Evolutionary conservation across 30 jellyfish, hydroid and myxozoan genomes (phyloP), one percentile per base, ranked within the genome.

Genomic region (Nemopilema nomurai): DNA sequence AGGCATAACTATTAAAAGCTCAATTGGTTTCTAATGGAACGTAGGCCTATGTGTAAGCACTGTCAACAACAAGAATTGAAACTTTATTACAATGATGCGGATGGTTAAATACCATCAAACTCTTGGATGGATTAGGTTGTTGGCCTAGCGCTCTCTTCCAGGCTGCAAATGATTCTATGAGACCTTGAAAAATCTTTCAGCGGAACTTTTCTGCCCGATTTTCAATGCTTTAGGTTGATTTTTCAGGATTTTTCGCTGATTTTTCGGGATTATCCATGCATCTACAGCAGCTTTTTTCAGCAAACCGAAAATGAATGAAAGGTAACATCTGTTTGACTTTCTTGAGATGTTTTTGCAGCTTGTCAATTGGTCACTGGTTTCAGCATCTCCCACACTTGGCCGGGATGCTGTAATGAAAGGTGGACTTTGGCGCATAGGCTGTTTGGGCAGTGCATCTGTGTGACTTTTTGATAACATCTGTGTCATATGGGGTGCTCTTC

Each of bases 361-460:
- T 74, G 49, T 74, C 84, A 30, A 29, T 25, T 74, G 84, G 25
- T 74, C 84, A 49, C 49, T 31, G 71, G 84, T 74, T 9, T 74
- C 84, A 9, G 49, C 84, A 74, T 74, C 84, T 13, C 84, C 84
- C 84, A 74, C 49, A 20, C 28, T 31, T 74, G 74, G 74, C 6
- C 72, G 84, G 49, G 32, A 74, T 20, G 74, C 20, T 16, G 74
- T 6, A 25, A 41, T 49, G 49, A 73, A 6, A 41, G 84, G 84
- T 74, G 84, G 84, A 25, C 84, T 29, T 74, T 74, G 84, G n/a
- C 75, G 26, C 28, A 8, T 18, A 13, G n/a, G 49, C 49, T 74
- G 32, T 74, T 25, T 74, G 32, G 28, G 75, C 84, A 13, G 84
- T 74, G 84, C 84, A 73, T 74, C 27, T 74, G 32, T 74, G 84